Evolutionary conservation across 2,888 invertebrate species (phyloP), one percentile per base, ranked within the genome.

Genomic region (Eristalis tenax): DNA sequence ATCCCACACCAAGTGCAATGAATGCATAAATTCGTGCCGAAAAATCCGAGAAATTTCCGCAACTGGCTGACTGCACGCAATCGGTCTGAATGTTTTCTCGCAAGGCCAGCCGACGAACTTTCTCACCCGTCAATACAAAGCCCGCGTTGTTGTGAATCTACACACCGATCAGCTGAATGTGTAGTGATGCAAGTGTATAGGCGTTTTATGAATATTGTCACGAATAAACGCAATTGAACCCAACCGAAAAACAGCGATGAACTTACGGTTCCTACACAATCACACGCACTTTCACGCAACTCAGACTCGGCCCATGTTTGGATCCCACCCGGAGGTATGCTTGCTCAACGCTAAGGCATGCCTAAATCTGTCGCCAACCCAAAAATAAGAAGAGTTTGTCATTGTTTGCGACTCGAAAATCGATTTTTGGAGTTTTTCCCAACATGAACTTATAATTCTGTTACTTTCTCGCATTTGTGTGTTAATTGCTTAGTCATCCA

Each of bases 401-500:
- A 50, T 50, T 50, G 50, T n/a, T 6, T 18, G 8, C 18, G 8
- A 8, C 6, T 18, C 2, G 8, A 18, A 18, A 50, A 50, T 50
- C 6, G 6, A 50, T 50, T 50, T 50, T 18, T 18, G 18, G 13
- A 70, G 38, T 38, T 38, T 35, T 26, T 59, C 50, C 23, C 38
- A 70, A 35, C 70, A 70, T 56, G 57, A 70, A 18, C 22, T 22
- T 8, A 56, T 35, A 69, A 56, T 22, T 57, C 15, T 57, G 22
- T 69, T 59, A 70, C 59, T 70, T 70, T 13, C 23, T 38, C 69
- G 23, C 69, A 70, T 70, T 35, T 59, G 38, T 59, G 22, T 57
- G 57, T 13, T 70, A 70, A 70, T 59, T n/a, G 15, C n/a, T 59
- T 59, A 70, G 59, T 70, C 70, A 70, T 32, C 15, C 32, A 56